These are phyloP conservation scores for Ancistrus triradiatus DNA, from an alignment of 2,113 vertebrate species.

Conservation along the genomic window DNA sequence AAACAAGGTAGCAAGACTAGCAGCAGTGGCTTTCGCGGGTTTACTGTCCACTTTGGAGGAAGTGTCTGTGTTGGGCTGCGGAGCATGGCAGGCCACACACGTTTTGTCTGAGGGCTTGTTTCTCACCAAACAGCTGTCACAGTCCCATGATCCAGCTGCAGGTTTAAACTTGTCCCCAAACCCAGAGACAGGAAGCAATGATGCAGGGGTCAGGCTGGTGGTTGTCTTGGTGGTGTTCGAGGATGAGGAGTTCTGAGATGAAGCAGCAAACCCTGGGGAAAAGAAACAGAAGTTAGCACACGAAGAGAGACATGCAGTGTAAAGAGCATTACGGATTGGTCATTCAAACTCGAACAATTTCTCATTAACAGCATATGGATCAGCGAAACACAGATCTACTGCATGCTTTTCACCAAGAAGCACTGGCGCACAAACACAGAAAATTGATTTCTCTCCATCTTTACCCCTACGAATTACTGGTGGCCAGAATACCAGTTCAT, in stretches of 20 bases:
- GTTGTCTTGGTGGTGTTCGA: constrained; percentile 58
- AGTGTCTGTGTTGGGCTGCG: constrained; percentile 64
- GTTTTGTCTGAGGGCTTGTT: constrained; percentile 77
- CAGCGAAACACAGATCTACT: too few species aligned
- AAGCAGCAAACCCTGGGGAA: constrained; percentile 74
- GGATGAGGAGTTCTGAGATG: constrained; percentile 49
- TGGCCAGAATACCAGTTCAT: too few species aligned
- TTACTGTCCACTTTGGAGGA: constrained; percentile 54
- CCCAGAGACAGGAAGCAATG: constrained; percentile 59
- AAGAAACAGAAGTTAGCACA: background rate
- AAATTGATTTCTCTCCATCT: too few species aligned
- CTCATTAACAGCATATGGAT: too few species aligned
- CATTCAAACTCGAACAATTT: too few species aligned
- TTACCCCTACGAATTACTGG: too few species aligned
- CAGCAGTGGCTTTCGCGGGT: constrained; percentile 32
- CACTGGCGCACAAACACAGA: too few species aligned
- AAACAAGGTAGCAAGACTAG: constrained; percentile 70
- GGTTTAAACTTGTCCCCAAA: constrained; percentile 73
- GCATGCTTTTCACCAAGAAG: too few species aligned
- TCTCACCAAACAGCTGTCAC: constrained; percentile 70
- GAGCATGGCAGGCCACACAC: constrained; percentile 74
- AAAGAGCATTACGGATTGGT: too few species aligned
- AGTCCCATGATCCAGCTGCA: constrained; percentile 72
- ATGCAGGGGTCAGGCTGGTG: constrained; percentile 49
- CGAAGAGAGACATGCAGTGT: too few species aligned